Conservation (phyloP, 2,888 invertebrate genomes). For the Sinotaia quadrata region DNA sequence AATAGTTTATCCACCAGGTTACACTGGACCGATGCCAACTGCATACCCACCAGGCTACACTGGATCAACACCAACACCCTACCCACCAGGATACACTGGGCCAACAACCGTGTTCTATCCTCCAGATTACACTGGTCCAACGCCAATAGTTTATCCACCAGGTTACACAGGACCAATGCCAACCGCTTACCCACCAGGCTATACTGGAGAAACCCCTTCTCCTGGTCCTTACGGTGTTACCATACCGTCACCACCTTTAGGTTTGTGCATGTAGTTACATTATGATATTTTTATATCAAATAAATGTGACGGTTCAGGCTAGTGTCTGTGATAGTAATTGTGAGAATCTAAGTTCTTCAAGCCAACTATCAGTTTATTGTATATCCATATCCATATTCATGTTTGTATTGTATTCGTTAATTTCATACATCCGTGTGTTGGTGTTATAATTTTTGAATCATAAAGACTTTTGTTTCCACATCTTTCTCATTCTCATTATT, state of each 20-base stretch:
- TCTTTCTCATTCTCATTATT: no score
- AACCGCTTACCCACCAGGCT: not conserved
- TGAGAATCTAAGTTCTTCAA: no score
- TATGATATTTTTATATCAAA: no score
- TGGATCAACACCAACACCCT: constrained; percentile 9
- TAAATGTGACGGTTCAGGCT: no score
- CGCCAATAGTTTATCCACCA: constrained; percentile 6
- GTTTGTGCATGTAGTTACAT: no score
- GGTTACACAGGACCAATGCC: constrained; percentile 17
- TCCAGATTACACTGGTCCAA: constrained; percentile 10
- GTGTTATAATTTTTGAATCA: no score
- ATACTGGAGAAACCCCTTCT: constrained; percentile 19
- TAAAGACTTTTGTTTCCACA: no score
- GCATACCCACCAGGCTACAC: constrained; percentile 10
- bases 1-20: not conserved
- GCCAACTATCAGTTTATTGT: no score
- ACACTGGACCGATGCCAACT: constrained; percentile 18
- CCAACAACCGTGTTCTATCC: constrained; percentile 36
- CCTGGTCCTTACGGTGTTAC: constrained; percentile 19
- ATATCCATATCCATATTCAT: no score
- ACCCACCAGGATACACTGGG: not conserved
- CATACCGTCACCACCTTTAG: not conserved
- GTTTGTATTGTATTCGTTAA: no score
- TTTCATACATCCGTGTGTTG: no score
- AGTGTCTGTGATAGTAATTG: no score